Base-by-base conservation (phyloP, 2,113 vertebrate species). In the Recurvirostra avosetta region DNA sequence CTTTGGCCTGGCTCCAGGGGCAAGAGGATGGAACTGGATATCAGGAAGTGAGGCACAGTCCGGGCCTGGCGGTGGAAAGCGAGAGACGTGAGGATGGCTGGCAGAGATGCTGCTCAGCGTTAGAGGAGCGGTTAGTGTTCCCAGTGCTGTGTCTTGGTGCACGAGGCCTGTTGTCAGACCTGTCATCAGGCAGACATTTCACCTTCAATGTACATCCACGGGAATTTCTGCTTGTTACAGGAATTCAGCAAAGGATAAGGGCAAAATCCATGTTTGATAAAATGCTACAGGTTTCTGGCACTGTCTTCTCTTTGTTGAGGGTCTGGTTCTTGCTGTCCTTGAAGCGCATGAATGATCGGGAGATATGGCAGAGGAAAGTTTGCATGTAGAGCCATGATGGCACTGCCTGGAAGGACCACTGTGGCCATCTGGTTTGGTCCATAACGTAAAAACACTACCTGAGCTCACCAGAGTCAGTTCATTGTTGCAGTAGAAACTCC, bases 41-140 rank as follows among this genome's bases (percentile, higher is more conserved):
- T 84, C 63, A 90, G 91, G 86, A 97, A 94, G 66, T 62, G 61
- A 94, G 18, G 25, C 6, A 2, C 67, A 34, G 16, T 14, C 43
- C 5, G 8, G 18, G 43, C 70, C 82, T 85, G 47, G 27, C 65
- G 53, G 11, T 19, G 76, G 81, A 78, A 95, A 56, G 41, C 11
- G 66, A 19, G 23, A 50, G 43, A 15, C 2, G 0, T 47, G 21
- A 8, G 41, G 49, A 38, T 38, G 75, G 38, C 32, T 86, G 70
- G 47, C 61, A 62, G 71, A 81, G 87, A 67, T 23, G 40, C 43
- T 3, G 8, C 72, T 61, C 9, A 25, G 82, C 1, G 0, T 85
- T 86, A 63, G 34, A n/a, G 61, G 68, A 76, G 26, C 1, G 11
- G 49, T 70, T 38, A 55, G 40, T 13, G 1, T 88, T 89, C 66